These are phyloP conservation scores for Metalampra italica DNA, from an alignment of 2,888 invertebrate genomes.

Conservation along the genomic window DNA sequence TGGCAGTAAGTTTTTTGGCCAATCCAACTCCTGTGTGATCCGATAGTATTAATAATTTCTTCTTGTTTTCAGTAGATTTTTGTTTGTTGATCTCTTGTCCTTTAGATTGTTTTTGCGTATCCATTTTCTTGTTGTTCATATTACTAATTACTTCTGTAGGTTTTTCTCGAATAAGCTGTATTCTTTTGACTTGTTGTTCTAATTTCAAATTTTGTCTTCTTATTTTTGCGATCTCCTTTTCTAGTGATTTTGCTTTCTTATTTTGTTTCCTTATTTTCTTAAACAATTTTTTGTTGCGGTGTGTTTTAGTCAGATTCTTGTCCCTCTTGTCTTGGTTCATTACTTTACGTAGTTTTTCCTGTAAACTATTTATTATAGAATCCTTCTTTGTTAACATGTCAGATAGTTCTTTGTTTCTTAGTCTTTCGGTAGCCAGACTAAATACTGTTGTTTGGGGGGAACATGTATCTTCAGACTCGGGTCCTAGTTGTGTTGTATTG, in stretches of 20 bases:
- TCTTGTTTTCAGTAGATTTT: not conserved
- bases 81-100: not conserved
- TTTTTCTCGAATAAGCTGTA: not conserved
- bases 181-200: not conserved
- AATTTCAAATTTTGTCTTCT: not conserved
- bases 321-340: too few species aligned
- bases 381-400: too few species aligned
- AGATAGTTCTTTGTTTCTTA: too few species aligned
- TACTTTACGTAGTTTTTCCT: too few species aligned
- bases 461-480: too few species aligned
- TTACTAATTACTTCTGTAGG: not conserved
- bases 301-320: too few species aligned
- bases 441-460: too few species aligned
- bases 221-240: not conserved
- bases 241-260: not conserved
- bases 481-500: too few species aligned
- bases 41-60: not conserved
- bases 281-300: not conserved
- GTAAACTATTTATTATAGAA: too few species aligned
- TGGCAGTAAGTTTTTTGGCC: too few species aligned
- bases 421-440: too few species aligned
- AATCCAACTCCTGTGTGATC: not conserved
- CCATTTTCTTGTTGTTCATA: not conserved
- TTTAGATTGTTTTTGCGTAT: not conserved
- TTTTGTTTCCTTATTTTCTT: not conserved